Base-by-base conservation (phyloP, 1,140 invertebrate genomes). In the Hyles vespertilio region DNA sequence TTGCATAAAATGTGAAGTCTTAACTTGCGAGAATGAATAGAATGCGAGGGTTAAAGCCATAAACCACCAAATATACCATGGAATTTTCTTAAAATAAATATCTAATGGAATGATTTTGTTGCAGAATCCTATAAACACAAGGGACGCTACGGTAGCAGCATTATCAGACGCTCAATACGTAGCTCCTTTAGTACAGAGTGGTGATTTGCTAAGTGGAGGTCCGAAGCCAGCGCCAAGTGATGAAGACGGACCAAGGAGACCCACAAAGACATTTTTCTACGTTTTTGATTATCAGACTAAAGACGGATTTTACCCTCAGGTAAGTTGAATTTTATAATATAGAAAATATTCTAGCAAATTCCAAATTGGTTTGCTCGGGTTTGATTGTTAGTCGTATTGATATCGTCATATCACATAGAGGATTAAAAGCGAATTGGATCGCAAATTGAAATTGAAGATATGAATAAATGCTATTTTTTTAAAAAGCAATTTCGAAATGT, bases 251-350 rank as follows among this genome's bases (percentile, higher is more conserved):
- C 84, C 91, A 48, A 90, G 93, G 1, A 73, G 84, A 63, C 81
- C 83, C 0, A 87, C 84, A 0, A 94, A 93, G 57, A 94, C 94
- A 0, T 98, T 94, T 81, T 97, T 98, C 84, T 98, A 97, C 82
- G 96, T 98, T 3, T 98, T 98, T 74, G 95, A 96, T 76, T 97
- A 98, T 85, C 96, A 98, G 72, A 96, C 95, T 1, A 96, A 95
- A 70, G 95, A 97, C 61, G 96, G 97, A 4, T 94, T 95, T 78
- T 97, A 96, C 89, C 95, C 95, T 5, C 94, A 95, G 91, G 95
- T 96, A 81, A 63, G 62, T 63, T 48, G 10, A 9, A 53, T 43
- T 36, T 54, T 45, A 63, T 7, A 49, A 50, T 8, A 43, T 50
- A 43, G 33, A 48, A 22, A 22, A 22, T 22, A 22, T 22, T 22